Evolutionary conservation across 1,140 invertebrate species (phyloP).

Genomic region (Drosophila bifasciata): DNA sequence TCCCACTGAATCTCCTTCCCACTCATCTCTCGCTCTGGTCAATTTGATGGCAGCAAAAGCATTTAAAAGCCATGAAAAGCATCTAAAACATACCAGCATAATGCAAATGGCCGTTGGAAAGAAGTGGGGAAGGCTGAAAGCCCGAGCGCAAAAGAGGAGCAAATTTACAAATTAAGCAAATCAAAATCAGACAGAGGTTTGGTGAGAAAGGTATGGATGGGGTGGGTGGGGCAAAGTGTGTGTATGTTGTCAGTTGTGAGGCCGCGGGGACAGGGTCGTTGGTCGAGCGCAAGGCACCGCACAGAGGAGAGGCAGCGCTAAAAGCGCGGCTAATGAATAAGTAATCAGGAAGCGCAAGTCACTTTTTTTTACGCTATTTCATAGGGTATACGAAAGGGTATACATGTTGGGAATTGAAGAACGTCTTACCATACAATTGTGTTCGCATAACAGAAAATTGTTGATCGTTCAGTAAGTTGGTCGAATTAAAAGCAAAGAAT

Average conservation of each 20-base stretch:
- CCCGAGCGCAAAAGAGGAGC: slow-evolving; percentile 8
- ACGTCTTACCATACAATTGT: not conserved
- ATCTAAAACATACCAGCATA: slow-evolving; percentile 26
- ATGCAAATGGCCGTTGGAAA: too few relatives aligned
- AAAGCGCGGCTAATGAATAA: slow-evolving; percentile 78
- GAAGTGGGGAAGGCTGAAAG: too few relatives aligned
- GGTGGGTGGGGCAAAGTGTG: not conserved
- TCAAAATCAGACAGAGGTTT: slow-evolving; percentile 54
- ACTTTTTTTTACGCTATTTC: slow-evolving; percentile 29
- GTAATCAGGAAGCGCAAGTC: slow-evolving; percentile 66
- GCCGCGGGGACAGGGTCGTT: slow-evolving; percentile 17
- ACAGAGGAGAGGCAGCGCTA: slow-evolving; percentile 53
- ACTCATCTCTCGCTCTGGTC: slow-evolving; percentile 51
- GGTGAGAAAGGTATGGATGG: slow-evolving; percentile 5
- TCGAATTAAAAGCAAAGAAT: too few relatives aligned
- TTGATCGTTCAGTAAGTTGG: too few relatives aligned
- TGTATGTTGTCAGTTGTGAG: not conserved
- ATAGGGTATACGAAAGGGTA: slow-evolving; percentile 31
- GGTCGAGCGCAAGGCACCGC: slow-evolving; percentile 22
- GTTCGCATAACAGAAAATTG: too few relatives aligned
- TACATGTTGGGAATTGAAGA: too few relatives aligned
- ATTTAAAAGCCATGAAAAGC: slow-evolving; percentile 77
- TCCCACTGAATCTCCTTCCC: too few relatives aligned
- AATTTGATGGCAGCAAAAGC: slow-evolving; percentile 70
- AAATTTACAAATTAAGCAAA: slow-evolving; percentile 81